These are phyloP conservation scores for Volucella zonaria DNA, from an alignment of 2,888 invertebrate genomes.

Conservation along the genomic window DNA sequence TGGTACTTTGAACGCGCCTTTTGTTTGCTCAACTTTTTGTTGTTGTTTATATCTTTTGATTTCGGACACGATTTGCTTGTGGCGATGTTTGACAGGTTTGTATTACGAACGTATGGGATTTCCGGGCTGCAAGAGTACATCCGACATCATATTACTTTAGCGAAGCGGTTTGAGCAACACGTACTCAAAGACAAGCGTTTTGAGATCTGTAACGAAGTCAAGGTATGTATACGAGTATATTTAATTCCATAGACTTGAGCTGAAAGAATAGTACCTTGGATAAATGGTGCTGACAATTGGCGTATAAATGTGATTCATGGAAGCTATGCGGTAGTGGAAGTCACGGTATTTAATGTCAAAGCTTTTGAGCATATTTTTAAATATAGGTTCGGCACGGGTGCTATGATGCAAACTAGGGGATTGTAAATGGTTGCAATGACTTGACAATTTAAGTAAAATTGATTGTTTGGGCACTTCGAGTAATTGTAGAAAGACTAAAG, in stretches of 20 bases:
- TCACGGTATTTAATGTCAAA: constrained; percentile 26
- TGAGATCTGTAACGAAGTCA: constrained; percentile 95
- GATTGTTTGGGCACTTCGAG: background rate
- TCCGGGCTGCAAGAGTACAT: constrained; percentile 96
- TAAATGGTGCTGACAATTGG: background rate
- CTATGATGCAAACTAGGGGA: constrained; percentile 3
- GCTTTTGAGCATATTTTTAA: constrained; percentile 19
- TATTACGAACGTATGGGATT: constrained; percentile 95
- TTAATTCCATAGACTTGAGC: background rate
- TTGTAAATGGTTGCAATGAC: background rate
- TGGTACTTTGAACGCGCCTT: background rate
- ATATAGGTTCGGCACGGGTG: background rate
- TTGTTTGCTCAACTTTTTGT: constrained; percentile 24
- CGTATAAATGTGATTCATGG: constrained; percentile 9
- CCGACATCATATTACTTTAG: constrained; percentile 93
- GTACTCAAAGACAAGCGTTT: constrained; percentile 93
- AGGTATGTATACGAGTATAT: constrained; percentile 86
- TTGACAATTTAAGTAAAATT: background rate
- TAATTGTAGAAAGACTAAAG: background rate
- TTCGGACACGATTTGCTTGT: constrained; percentile 30
- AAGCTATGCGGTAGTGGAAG: constrained; percentile 4
- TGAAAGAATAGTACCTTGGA: background rate
- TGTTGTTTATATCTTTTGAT: constrained; percentile 33
- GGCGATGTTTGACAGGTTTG: constrained; percentile 85
- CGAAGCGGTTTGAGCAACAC: constrained; percentile 93